A percentile compares a stretch with the other conserved stretches of the same genome.
Conservation (phyloP, 1,140 invertebrate genomes). For the Bombus terrestris region DNA sequence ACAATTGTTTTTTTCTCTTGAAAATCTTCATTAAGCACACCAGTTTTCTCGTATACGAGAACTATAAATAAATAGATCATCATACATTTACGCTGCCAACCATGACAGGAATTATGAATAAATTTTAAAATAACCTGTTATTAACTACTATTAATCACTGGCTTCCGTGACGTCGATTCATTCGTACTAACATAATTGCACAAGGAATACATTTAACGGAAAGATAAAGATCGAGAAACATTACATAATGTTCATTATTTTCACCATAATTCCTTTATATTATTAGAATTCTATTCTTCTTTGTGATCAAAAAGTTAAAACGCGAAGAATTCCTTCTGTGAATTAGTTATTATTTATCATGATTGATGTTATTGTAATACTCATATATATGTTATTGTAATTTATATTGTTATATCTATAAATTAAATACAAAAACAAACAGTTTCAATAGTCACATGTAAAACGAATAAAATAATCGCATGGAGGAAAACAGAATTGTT, state of each 20-base stretch:
- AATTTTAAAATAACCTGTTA: slow-evolving; percentile 35
- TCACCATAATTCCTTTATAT: not conserved
- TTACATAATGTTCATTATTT: not conserved
- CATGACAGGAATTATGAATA: slow-evolving; percentile 35
- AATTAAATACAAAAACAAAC: too few relatives aligned
- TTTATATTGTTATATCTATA: too few relatives aligned
- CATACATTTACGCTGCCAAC: not conserved
- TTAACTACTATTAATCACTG: slow-evolving; percentile 44
- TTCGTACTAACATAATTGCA: not conserved
- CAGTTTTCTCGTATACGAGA: not conserved
- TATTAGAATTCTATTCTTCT: not conserved
- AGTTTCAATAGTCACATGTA: too few relatives aligned
- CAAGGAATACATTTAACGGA: slow-evolving; percentile 13
- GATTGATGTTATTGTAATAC: not conserved
- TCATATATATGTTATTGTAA: too few relatives aligned
- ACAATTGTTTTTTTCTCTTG: not conserved
- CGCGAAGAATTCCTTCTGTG: not conserved
- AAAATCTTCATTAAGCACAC: slow-evolving; percentile 22
- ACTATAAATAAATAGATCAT: slow-evolving; percentile 34
- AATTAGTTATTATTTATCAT: not conserved
- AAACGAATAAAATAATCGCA: too few relatives aligned
- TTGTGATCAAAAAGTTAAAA: not conserved
- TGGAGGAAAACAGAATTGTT: too few relatives aligned
- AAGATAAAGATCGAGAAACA: slow-evolving; percentile 11
- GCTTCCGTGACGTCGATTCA: slow-evolving; percentile 21